phyloP scores from a whole-genome alignment of 2,113 vertebrate species.

The Megaceryle maxima region DNA sequence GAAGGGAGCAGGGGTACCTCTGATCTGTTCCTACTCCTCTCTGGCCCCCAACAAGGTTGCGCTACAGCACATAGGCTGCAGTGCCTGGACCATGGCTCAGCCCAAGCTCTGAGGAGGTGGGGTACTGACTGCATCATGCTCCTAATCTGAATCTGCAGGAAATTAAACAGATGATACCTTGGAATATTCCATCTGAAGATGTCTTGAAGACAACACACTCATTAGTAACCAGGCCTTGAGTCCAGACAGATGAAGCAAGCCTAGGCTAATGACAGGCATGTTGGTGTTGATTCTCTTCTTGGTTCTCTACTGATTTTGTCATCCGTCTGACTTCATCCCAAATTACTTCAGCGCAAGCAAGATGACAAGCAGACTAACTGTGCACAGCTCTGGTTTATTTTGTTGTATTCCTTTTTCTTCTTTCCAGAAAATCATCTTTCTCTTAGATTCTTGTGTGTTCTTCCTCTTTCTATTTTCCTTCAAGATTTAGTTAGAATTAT shows the following conservation, averaged over 20 bases:
- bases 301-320: neutral
- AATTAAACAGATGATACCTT: neutral
- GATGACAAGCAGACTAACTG: neutral
- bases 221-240: neutral
- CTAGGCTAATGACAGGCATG: neutral
- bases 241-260: neutral
- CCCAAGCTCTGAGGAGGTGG: neutral
- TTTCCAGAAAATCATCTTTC: neutral
- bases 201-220: neutral
- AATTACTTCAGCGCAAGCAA: neutral
- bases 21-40: neutral
- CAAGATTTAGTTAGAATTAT: neutral
- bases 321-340: neutral
- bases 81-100: neutral
- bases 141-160: neutral
- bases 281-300: neutral
- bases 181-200: neutral
- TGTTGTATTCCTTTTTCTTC: neutral
- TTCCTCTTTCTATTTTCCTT: neutral
- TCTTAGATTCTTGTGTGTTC: neutral
- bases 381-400: neutral
- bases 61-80: neutral
- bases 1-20: neutral
- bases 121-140: neutral
- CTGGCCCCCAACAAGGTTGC: rapidly evolving